Percentiles rank a stretch among this genome's conserved stretches.
Evolutionary conservation across 2,113 vertebrate species (phyloP).

Genomic region (Callipepla californica): DNA sequence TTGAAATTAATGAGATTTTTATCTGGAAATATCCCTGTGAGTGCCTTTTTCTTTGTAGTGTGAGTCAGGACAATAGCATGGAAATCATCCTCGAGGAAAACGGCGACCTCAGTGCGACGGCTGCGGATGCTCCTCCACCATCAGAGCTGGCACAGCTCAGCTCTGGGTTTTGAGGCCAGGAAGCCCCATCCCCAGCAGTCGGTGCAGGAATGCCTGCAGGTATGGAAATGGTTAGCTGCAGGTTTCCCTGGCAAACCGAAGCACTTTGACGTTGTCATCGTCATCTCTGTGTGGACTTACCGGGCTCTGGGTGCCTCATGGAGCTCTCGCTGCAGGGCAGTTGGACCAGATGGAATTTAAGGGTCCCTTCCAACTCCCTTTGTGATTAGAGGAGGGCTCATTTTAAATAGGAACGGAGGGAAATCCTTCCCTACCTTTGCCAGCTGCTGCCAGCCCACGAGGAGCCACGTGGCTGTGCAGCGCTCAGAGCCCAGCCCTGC

Average conservation of each 20-base stretch:
- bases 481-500: slow-evolving; percentile 10
- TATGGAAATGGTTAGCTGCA: background rate
- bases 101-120: background rate
- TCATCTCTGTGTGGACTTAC: background rate
- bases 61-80: background rate
- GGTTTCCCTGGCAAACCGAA: background rate
- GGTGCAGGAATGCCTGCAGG: background rate
- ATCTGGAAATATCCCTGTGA: slow-evolving; percentile 18
- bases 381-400: background rate
- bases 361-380: no score
- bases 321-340: no score
- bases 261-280: background rate
- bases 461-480: background rate
- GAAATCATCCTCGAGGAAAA: background rate
- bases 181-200: background rate
- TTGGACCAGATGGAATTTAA: no score
- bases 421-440: background rate
- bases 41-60: slow-evolving; percentile 18
- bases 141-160: background rate
- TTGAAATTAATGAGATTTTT: slow-evolving; percentile 52
- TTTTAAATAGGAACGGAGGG: background rate
- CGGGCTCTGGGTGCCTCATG: no score
- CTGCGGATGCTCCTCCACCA: background rate
- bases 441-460: background rate
- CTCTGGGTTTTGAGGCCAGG: background rate